phyloP scores from a whole-genome alignment of 2,888 invertebrate genomes.

The Orthosia cruda region DNA sequence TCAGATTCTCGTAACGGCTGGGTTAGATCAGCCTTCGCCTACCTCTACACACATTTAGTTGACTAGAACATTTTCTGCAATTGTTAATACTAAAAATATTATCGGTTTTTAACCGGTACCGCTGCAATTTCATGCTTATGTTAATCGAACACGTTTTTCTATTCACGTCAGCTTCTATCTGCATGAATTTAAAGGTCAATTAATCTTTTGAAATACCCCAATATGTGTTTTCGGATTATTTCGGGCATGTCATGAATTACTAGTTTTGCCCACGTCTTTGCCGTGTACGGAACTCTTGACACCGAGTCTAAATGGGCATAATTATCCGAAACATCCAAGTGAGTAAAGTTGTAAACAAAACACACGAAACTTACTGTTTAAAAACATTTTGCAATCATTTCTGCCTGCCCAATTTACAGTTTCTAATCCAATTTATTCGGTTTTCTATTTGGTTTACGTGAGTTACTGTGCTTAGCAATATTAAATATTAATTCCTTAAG shows the following conservation, averaged over 20 bases:
- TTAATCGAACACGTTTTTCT: background rate
- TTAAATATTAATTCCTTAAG: too few species aligned
- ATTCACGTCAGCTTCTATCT: background rate
- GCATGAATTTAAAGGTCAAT: slow-evolving; percentile 8
- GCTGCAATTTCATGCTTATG: slow-evolving; percentile 1
- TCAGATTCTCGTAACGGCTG: too few species aligned
- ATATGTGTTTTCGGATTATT: background rate
- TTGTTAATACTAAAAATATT: background rate
- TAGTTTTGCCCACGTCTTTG: background rate
- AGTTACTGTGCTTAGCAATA: too few species aligned
- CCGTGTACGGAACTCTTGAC: background rate
- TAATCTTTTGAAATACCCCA: background rate
- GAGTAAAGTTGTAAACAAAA: background rate
- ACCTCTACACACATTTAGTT: too few species aligned
- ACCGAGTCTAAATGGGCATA: background rate
- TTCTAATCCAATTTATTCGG: too few species aligned
- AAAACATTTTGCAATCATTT: too few species aligned
- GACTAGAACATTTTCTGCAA: too few species aligned
- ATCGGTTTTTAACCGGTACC: background rate
- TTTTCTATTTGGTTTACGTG: too few species aligned
- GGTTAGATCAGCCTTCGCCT: too few species aligned
- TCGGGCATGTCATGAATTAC: background rate
- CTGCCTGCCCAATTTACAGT: too few species aligned
- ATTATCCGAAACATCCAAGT: background rate
- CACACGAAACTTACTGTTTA: background rate